These are phyloP conservation scores for Gallinago undulata DNA, from an alignment of 2,113 vertebrate species.

Conservation along the genomic window DNA sequence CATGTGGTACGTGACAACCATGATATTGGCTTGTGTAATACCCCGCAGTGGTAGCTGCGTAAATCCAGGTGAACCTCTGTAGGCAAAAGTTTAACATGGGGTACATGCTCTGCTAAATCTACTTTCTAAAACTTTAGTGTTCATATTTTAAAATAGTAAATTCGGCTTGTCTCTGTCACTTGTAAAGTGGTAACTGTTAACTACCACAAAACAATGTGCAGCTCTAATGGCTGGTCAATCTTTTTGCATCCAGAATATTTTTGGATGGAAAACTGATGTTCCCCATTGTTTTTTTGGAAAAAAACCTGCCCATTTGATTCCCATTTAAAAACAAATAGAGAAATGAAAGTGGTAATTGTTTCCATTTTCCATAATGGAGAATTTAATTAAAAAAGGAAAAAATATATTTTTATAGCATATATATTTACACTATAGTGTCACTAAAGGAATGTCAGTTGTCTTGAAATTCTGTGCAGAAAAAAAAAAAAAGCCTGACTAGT, in stretches of 20 bases:
- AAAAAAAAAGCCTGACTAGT: background rate
- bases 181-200: background rate
- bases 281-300: background rate
- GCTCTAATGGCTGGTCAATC: background rate
- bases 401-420: background rate
- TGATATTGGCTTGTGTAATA: background rate
- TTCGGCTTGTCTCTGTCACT: background rate
- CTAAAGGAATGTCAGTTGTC: background rate
- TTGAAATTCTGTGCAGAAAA: background rate
- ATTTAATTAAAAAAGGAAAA: background rate
- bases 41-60: background rate
- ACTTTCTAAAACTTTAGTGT: background rate
- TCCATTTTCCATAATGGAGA: background rate
- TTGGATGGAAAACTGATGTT: background rate
- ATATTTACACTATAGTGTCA: background rate
- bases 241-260: background rate
- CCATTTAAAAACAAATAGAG: background rate
- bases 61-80: background rate
- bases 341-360: background rate
- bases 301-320: background rate
- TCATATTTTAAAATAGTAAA: background rate
- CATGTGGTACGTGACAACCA: slow-evolving; percentile 33
- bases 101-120: background rate
- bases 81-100: background rate
- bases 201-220: background rate